Base-by-base conservation (phyloP, 2,888 invertebrate genomes). In the Lasioglossum vierecki region DNA sequence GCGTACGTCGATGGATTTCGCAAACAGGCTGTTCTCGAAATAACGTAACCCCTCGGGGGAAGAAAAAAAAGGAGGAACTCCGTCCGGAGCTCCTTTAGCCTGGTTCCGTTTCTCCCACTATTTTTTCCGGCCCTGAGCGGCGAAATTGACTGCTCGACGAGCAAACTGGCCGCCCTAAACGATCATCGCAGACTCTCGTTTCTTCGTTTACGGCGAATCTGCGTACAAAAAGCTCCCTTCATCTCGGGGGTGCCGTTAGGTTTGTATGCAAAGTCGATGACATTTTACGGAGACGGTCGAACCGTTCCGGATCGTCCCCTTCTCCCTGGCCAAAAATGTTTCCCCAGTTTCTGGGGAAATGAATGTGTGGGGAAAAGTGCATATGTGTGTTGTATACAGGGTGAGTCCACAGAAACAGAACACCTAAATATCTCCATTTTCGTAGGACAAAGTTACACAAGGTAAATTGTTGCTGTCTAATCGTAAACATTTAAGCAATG, bases 11-110 rank as follows among this genome's bases (percentile, higher is more conserved):
- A 46, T 30, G 46, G 68, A 73, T 83, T 77, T 70, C 60, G 68
- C 57, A 74, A 83, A 77, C 73, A 74, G 49, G 68, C 35, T 68
- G 39, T 11, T 68, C 35, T 66, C 63, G 66, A 57, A 76, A 76
- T 74, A 85, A 57, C 66, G 13, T 11, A 11, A 15, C 49, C 66
- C 15, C 11, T 13, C 30, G 30, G 30, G 30, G 8, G 15, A 30
- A 30, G 35, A 1, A 44, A 30, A 18, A 49, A 75, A 9, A 22
- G 15, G 60, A 68, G 68, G 44, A 83, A 18, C 30, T 26, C 15
- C 15, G 15, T 22, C 8, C 8, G 30, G 46, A 1, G 4, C 30
- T 11, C 35, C 66, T 18, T 39, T 22, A 39, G 3, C 11, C 30
- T 3, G 8, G 3, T 68, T 4, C 39, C 39, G 9, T 68, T 39